These are phyloP conservation scores for Athene noctua DNA, from an alignment of 2,113 vertebrate genomes.

Conservation along the genomic window DNA sequence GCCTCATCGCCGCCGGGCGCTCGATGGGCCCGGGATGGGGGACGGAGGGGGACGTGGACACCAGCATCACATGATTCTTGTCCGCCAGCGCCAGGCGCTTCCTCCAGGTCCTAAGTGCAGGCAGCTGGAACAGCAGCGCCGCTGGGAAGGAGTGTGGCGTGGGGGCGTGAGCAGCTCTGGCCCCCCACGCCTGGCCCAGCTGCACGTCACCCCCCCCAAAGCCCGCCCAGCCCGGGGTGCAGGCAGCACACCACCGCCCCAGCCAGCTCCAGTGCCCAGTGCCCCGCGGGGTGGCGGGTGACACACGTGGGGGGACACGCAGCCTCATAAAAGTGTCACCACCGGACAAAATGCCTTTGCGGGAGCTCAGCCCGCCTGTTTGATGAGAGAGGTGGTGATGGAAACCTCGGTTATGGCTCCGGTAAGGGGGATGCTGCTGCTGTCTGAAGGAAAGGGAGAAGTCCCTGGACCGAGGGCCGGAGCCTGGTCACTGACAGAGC, in stretches of 20 bases:
- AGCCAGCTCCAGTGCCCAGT: neutral
- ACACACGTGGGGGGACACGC: neutral
- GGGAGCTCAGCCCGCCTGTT: neutral
- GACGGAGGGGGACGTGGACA: neutral
- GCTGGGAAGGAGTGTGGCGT: neutral
- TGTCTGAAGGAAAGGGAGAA: neutral
- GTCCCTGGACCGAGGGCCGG: no score
- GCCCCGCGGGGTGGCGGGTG: neutral
- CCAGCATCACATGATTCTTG: neutral
- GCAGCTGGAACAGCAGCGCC: neutral
- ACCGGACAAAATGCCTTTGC: neutral
- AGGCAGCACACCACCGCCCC: accelerated
- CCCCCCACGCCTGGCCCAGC: accelerated
- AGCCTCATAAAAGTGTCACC: neutral
- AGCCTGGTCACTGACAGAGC: neutral
- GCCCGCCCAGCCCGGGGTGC: neutral
- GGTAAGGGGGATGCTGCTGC: neutral
- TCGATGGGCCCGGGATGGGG: neutral
- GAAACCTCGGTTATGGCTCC: neutral
- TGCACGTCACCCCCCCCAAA: neutral
- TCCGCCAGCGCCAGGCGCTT: neutral
- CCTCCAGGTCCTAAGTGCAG: neutral
- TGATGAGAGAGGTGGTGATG: neutral
- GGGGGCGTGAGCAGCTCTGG: neutral
- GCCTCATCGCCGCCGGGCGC: neutral